phyloP scores from a whole-genome alignment of 2,888 invertebrate species.

The Lapara coniferarum region DNA sequence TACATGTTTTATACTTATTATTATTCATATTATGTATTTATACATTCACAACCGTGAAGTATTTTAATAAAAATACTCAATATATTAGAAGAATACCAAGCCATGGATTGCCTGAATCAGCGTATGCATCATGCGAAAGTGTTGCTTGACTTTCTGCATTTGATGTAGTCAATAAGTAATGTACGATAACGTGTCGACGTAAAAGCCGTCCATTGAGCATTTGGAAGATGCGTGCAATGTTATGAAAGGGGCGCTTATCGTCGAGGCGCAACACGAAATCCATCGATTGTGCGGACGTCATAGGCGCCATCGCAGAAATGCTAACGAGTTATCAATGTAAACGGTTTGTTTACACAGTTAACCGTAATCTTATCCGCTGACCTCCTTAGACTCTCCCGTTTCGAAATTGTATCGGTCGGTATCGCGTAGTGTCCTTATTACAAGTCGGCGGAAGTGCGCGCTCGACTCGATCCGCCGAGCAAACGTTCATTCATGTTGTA shows the following conservation, averaged over 20 bases:
- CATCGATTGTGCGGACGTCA: slow-evolving; percentile 62
- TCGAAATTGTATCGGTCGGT: slow-evolving; percentile 78
- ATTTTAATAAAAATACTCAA: background rate
- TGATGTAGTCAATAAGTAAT: background rate
- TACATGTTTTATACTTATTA: background rate
- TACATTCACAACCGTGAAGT: background rate
- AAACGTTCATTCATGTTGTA: slow-evolving; percentile 76
- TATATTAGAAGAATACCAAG: background rate
- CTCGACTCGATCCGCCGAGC: slow-evolving; percentile 60
- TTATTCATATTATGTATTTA: background rate
- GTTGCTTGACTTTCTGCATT: background rate
- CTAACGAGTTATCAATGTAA: slow-evolving; percentile 80
- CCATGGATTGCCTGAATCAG: background rate
- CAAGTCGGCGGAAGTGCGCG: slow-evolving; percentile 74
- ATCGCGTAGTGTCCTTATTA: slow-evolving; percentile 77
- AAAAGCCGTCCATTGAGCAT: slow-evolving; percentile 38
- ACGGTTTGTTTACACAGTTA: slow-evolving; percentile 82
- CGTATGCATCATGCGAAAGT: background rate
- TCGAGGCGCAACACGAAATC: slow-evolving; percentile 46
- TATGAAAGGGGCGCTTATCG: slow-evolving; percentile 58
- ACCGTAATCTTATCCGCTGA: slow-evolving; percentile 83
- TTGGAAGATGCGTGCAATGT: slow-evolving; percentile 34
- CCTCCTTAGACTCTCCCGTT: slow-evolving; percentile 82
- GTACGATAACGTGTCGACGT: slow-evolving; percentile 5
- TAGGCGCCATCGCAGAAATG: slow-evolving; percentile 78